A percentile compares a stretch with the other conserved stretches of the same genome.
Evolutionary conservation across 1,140 invertebrate genomes (phyloP).

Genomic region (Penaeus chinensis): DNA sequence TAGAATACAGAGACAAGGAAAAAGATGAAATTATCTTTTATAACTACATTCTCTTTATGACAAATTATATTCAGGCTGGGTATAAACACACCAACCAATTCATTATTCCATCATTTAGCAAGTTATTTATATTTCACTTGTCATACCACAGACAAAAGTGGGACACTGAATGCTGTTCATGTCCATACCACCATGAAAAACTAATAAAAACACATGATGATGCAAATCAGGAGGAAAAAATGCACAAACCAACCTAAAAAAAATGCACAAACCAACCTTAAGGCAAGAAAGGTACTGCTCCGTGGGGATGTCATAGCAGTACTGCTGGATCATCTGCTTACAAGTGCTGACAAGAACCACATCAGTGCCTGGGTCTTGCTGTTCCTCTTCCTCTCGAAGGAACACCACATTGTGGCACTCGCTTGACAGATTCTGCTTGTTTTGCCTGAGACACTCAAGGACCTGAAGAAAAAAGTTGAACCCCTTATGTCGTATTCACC

Average conservation of each 20-base stretch:
- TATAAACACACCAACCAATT: not conserved
- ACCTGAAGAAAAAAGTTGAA: conserved; percentile 72
- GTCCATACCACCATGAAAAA: no score
- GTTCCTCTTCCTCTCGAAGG: conserved; percentile 85
- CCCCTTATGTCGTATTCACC: not conserved
- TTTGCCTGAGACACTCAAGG: conserved; percentile 85
- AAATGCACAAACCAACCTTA: conserved; percentile 65
- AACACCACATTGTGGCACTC: conserved; percentile 85
- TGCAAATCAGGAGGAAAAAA: not conserved
- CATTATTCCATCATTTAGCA: not conserved
- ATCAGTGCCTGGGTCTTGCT: conserved; percentile 86
- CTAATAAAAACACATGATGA: not conserved
- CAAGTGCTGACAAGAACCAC: conserved; percentile 86
- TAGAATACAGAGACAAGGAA: not conserved
- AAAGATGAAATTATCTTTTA: no score
- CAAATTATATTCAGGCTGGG: not conserved
- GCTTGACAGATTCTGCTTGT: conserved; percentile 77
- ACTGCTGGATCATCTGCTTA: conserved; percentile 84
- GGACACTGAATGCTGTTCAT: not conserved
- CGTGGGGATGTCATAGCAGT: conserved; percentile 78
- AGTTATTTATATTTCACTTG: no score
- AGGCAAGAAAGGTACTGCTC: conserved; percentile 76
- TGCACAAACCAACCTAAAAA: conserved; percentile 64
- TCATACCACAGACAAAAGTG: not conserved
- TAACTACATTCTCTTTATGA: not conserved